Conservation (phyloP, 2,113 vertebrate species). For the Eretmochelys imbricata region DNA sequence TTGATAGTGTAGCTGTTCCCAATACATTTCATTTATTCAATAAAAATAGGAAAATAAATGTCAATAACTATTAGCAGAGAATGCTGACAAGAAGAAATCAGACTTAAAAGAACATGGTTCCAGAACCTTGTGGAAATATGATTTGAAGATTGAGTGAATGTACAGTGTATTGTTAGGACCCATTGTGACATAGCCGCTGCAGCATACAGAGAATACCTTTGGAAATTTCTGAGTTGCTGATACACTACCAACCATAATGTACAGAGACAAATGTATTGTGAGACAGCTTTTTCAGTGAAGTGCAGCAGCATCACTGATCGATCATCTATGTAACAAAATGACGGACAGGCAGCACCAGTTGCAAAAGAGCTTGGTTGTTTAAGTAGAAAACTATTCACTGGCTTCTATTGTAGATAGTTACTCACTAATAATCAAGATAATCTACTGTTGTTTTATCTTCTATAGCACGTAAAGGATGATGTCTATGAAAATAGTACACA, state of each 20-base stretch:
- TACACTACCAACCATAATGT: background rate
- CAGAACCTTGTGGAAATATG: background rate
- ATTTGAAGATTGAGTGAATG: background rate
- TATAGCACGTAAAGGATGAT: background rate
- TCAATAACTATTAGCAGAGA: constrained; percentile 36
- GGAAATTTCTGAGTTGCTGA: background rate
- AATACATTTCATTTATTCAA: constrained; percentile 30
- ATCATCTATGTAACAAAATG: background rate
- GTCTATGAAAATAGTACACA: background rate
- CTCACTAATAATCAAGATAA: background rate
- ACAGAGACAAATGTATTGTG: background rate
- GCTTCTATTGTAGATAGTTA: background rate
- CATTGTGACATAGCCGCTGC: background rate
- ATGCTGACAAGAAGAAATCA: constrained; percentile 9
- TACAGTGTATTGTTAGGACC: background rate
- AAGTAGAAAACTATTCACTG: background rate
- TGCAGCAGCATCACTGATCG: background rate
- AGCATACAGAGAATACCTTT: background rate
- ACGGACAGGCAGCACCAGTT: background rate
- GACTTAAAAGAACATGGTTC: background rate
- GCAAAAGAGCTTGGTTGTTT: background rate
- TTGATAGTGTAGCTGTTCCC: background rate
- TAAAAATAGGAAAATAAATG: constrained; percentile 50
- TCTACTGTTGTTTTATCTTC: background rate
- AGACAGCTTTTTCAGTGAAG: constrained; percentile 14